Evolutionary conservation across 1,140 invertebrate species (phyloP).

Genomic region (Leptinotarsa defecta): DNA sequence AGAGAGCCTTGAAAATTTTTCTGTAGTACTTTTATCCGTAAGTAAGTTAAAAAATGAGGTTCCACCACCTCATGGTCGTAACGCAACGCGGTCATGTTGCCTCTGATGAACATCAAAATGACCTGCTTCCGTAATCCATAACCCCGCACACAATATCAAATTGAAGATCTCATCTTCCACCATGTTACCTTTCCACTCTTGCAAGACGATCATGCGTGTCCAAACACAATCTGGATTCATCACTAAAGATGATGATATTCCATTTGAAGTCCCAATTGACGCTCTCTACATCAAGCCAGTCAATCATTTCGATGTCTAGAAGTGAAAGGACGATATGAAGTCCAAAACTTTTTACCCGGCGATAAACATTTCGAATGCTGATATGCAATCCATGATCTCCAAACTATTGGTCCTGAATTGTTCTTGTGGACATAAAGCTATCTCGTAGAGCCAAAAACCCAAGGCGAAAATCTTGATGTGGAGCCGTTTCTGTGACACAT

Average conservation of each 20-base stretch:
- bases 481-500: too few relatives aligned
- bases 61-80: conserved; percentile 29
- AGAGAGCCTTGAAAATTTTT: too few relatives aligned
- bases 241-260: conserved; percentile 39
- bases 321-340: too few relatives aligned
- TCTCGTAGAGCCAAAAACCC: too few relatives aligned
- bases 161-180: background rate
- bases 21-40: too few relatives aligned
- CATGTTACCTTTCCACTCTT: conserved; percentile 35
- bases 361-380: too few relatives aligned
- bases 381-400: too few relatives aligned
- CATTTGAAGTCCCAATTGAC: conserved; percentile 33
- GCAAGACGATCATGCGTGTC: conserved; percentile 25
- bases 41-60: conserved; percentile 1
- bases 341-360: too few relatives aligned
- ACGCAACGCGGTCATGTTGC: conserved; percentile 22
- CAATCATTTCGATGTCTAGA: background rate
- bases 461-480: too few relatives aligned
- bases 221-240: conserved; percentile 38
- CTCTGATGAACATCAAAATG: conserved; percentile 26
- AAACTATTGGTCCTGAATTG: too few relatives aligned
- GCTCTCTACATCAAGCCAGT: conserved; percentile 23
- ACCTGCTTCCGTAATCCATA: conserved; percentile 26
- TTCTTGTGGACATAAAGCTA: too few relatives aligned
- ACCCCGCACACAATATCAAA: background rate